A percentile compares a stretch with the other conserved stretches of the same genome.
Evolutionary conservation across 2,113 vertebrate species (phyloP).

Genomic region (Kobus ellipsiprymnus): DNA sequence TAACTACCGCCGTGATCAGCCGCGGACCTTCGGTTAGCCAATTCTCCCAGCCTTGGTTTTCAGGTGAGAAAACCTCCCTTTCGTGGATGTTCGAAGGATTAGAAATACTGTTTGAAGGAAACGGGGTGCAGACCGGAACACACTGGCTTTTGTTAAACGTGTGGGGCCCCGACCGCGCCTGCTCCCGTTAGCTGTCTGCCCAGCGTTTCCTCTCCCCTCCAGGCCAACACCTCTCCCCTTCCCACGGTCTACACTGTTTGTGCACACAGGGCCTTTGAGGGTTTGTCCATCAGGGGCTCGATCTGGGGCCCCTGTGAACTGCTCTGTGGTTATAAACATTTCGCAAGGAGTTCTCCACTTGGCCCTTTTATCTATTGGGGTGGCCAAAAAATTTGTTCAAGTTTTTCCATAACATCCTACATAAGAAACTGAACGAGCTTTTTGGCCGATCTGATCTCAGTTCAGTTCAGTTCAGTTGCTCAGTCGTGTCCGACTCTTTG

Average conservation of each 20-base stretch:
- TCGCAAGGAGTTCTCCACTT: background rate
- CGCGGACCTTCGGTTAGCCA: fast-evolving
- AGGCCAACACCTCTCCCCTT: fast-evolving
- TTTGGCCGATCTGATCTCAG: background rate
- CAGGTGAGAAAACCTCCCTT: background rate
- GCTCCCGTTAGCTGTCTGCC: fast-evolving
- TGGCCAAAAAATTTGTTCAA: background rate
- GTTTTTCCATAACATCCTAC: background rate
- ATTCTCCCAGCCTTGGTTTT: background rate
- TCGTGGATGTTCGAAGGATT: fast-evolving
- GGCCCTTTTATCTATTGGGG: background rate
- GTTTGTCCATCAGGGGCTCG: background rate
- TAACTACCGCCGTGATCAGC: fast-evolving
- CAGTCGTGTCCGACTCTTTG: no score
- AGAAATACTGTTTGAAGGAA: background rate
- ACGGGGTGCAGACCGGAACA: fast-evolving
- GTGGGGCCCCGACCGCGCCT: fast-evolving
- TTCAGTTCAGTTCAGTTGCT: no score
- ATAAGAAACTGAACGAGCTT: background rate
- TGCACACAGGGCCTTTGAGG: fast-evolving
- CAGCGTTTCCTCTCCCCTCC: no score
- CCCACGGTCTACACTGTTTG: fast-evolving
- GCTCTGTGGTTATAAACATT: background rate
- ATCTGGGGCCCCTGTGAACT: fast-evolving
- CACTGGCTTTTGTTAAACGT: fast-evolving